Evolutionary conservation across 2,888 invertebrate genomes (phyloP).

Genomic region (Hirtodrosophila alboralis): DNA sequence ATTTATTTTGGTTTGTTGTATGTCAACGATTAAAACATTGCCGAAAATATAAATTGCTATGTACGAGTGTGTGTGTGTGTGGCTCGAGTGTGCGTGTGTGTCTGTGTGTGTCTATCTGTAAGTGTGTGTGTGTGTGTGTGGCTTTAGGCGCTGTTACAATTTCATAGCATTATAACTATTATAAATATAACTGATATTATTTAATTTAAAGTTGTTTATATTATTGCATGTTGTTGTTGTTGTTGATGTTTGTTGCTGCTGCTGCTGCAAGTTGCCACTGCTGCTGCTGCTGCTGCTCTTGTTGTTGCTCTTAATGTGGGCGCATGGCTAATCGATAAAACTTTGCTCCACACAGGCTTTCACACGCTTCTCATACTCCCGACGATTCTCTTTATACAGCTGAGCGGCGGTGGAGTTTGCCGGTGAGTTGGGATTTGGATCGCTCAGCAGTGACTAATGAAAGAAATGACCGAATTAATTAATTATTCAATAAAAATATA

Average conservation of each 20-base stretch:
- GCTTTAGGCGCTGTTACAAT: conserved; percentile 72
- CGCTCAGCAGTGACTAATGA: conserved; percentile 97
- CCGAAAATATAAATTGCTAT: conserved; percentile 51
- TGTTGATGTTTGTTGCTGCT: conserved; percentile 9
- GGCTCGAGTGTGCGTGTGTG: conserved; percentile 4
- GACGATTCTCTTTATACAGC: conserved; percentile 99
- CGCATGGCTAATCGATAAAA: conserved; percentile 93
- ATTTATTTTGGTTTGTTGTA: conserved; percentile 15
- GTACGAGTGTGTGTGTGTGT: conserved; percentile 16
- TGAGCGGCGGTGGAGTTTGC: conserved; percentile 99
- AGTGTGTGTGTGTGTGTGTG: conserved; percentile 29
- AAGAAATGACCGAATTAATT: conserved; percentile 5
- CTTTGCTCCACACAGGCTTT: conserved; percentile 99
- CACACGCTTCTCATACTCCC: conserved; percentile 99
- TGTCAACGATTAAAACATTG: conserved; percentile 41
- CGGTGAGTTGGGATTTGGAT: conserved; percentile 99
- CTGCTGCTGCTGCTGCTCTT: conserved; percentile 36
- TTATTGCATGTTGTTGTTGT: conserved; percentile 65
- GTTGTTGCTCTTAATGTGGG: conserved; percentile 63
- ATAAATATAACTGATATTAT: conserved; percentile 74
- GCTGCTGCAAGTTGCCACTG: conserved; percentile 22
- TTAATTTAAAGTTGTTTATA: conserved; percentile 73
- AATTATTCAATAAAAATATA: background rate
- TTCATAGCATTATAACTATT: conserved; percentile 72
- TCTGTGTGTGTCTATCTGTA: conserved; percentile 28